A percentile compares a stretch with the other conserved stretches of the same genome.
Conservation (phyloP, 1,140 invertebrate species). For the Hyles vespertilio region DNA sequence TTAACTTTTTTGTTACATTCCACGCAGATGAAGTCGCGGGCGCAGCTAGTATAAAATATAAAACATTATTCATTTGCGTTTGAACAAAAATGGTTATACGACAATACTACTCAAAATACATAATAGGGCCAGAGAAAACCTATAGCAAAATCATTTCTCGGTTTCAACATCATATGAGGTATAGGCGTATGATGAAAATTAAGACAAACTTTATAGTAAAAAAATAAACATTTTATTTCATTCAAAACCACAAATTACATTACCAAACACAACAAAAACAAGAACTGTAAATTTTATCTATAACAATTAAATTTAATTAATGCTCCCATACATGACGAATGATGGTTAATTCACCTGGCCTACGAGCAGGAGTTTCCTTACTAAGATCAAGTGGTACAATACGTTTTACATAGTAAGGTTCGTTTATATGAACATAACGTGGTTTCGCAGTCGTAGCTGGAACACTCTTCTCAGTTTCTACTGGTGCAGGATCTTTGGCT, state of each 20-base stretch:
- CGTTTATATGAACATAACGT: constrained; percentile 24
- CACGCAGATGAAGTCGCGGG: no score
- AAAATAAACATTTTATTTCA: constrained; percentile 11
- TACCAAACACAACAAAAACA: no score
- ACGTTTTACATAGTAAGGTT: constrained; percentile 25
- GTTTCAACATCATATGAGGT: no score
- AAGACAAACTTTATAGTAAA: constrained; percentile 1
- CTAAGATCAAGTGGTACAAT: constrained; percentile 24
- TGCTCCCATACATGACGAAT: constrained; percentile 37
- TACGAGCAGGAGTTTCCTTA: constrained; percentile 27
- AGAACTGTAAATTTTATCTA: background rate
- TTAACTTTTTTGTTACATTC: no score
- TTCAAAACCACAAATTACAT: background rate
- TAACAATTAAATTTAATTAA: constrained; percentile 16
- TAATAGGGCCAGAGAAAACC: no score
- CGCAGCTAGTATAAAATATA: no score
- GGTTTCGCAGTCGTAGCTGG: constrained; percentile 19
- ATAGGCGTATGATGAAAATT: constrained; percentile 1
- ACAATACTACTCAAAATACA: no score
- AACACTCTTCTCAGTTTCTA: constrained; percentile 26
- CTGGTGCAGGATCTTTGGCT: constrained; percentile 22
- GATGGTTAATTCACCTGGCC: constrained; percentile 27
- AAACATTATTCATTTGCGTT: no score
- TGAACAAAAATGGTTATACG: no score
- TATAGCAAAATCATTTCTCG: no score